Conservation (phyloP, 2,797 vertebrate genomes). For the Peromyscus aztecus region DNA sequence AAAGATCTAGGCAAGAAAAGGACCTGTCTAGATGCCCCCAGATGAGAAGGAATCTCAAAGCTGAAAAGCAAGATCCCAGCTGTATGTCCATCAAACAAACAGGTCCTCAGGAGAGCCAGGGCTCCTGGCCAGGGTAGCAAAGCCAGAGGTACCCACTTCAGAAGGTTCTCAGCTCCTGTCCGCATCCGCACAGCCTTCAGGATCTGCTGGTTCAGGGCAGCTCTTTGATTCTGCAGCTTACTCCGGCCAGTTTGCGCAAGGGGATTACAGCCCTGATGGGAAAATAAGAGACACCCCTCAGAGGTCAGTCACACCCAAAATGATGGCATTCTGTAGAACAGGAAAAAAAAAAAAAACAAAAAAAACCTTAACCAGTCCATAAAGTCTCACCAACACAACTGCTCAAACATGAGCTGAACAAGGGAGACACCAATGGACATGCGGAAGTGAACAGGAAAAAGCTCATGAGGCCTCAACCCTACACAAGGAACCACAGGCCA, state of each 20-base stretch:
- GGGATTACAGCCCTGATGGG: constrained; percentile 95
- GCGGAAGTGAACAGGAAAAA: no score
- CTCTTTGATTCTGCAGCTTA: constrained; percentile 96
- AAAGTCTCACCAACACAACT: background rate
- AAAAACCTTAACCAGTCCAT: background rate
- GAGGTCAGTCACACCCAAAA: constrained; percentile 16
- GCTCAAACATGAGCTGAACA: no score
- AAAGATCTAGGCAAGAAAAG: background rate
- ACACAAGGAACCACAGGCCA: background rate
- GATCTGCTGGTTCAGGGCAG: constrained; percentile 96
- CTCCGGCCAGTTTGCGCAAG: constrained; percentile 96
- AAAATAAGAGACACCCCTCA: constrained; percentile 56
- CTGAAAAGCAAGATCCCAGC: background rate
- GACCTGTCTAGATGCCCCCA: background rate
- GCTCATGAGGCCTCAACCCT: no score
- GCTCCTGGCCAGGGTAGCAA: background rate
- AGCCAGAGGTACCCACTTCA: constrained; percentile 90
- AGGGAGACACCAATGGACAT: no score
- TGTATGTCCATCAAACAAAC: background rate
- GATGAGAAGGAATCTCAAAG: background rate
- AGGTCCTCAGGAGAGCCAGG: background rate
- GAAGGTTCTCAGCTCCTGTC: constrained; percentile 97
- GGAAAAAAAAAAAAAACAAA: no score
- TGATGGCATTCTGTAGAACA: background rate
- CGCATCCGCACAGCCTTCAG: constrained; percentile 96